Evolutionary conservation across 2,797 vertebrate species (phyloP).

Genomic region (Anguilla pacifica): DNA sequence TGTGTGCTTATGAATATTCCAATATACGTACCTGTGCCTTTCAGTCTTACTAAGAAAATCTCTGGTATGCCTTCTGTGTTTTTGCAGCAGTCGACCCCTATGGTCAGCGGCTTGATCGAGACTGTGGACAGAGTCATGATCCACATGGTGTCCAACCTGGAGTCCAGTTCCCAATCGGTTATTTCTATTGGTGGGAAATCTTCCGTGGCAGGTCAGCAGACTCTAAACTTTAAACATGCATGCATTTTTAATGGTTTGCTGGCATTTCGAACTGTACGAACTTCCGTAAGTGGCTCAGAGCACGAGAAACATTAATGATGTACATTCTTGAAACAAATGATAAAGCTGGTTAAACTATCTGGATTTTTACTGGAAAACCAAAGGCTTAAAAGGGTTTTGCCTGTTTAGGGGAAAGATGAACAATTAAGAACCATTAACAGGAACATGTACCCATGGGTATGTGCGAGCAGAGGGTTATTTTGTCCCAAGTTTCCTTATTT

Average conservation of each 20-base stretch:
- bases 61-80: background rate
- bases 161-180: constrained; percentile 49
- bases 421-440: background rate
- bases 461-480: constrained; percentile 5
- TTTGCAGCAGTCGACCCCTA: constrained; percentile 60
- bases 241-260: background rate
- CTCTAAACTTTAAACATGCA: background rate
- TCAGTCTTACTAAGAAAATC: background rate
- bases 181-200: constrained; percentile 79
- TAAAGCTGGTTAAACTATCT: background rate
- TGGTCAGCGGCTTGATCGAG: constrained; percentile 77
- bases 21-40: background rate
- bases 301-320: background rate
- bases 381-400: background rate
- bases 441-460: constrained; percentile 7
- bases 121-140: constrained; percentile 85
- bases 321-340: background rate
- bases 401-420: background rate
- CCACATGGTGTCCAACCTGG: constrained; percentile 78
- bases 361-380: constrained; percentile 10
- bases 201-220: constrained; percentile 82
- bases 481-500: constrained; percentile 48
- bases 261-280: background rate
- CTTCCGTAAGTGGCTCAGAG: background rate
- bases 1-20: background rate